A percentile compares a stretch with the other conserved stretches of the same genome.
phyloP scores from a whole-genome alignment of 1,140 invertebrate species.

The Sminthurides bifidus region DNA sequence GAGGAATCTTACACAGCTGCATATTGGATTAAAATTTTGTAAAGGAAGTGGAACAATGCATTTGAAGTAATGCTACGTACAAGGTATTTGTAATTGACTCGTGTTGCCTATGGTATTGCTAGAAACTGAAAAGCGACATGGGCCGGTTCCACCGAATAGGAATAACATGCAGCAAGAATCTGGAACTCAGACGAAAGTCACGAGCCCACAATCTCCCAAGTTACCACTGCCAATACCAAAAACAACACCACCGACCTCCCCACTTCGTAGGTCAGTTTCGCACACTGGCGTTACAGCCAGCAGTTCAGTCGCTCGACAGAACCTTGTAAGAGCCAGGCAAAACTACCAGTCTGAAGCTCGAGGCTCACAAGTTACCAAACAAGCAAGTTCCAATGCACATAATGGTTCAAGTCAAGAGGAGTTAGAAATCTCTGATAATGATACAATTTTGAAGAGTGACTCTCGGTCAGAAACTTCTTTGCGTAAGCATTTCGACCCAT shows the following conservation, averaged over 20 bases:
- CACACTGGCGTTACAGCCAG: background rate
- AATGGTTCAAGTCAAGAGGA: background rate
- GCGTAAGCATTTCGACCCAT: constrained; percentile 14
- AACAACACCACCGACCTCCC: background rate
- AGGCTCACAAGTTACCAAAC: too few relatives aligned
- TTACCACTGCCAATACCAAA: constrained; percentile 1
- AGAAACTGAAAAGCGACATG: background rate
- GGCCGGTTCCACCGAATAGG: constrained; percentile 15
- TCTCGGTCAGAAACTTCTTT: constrained; percentile 8
- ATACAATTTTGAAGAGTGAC: background rate
- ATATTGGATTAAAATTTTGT: background rate
- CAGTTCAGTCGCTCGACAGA: background rate
- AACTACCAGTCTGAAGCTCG: too few relatives aligned
- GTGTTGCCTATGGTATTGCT: background rate
- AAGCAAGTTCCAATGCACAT: background rate
- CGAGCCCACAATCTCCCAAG: too few relatives aligned
- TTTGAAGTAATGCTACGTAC: too few relatives aligned
- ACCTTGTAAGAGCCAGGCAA: too few relatives aligned
- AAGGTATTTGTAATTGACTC: background rate
- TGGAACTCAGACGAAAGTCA: too few relatives aligned
- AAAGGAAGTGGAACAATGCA: background rate
- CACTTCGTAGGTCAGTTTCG: background rate
- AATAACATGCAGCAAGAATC: constrained; percentile 1
- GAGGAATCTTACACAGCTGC: too few relatives aligned
- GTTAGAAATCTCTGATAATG: background rate